Evolutionary conservation across 2,888 invertebrate species (phyloP), one percentile per base, ranked within the genome.

Genomic region (Cheiracanthium punctorium): DNA sequence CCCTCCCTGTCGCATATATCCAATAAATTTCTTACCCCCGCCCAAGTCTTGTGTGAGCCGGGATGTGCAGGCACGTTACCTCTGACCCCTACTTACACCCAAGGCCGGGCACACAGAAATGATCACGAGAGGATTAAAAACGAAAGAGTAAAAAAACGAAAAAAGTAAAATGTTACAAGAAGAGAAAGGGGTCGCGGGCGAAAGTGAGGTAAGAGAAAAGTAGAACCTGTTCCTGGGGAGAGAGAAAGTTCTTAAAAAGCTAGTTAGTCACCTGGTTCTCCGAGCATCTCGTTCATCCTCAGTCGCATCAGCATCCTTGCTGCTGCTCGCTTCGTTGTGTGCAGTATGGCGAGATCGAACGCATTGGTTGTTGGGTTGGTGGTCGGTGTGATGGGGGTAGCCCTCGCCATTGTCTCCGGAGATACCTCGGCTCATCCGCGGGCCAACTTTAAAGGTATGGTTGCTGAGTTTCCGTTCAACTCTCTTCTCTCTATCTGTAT

Each of bases 221-320:
- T n/a, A 67, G 33, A 77, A 77, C 77, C 77, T 69, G 77, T 77
- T n/a, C 69, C n/a, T n/a, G n/a, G n/a, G n/a, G n/a, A n/a, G 12
- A 48, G 77, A 52, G 77, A 77, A 77, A 77, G 77, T 77, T 77
- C 67, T 69, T 77, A 77, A 77, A 77, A n/a, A n/a, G n/a, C n/a
- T n/a, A 77, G 48, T 32, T 29, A 69, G 32, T 8, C 33, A 33
- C 12, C 29, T 32, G 12, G 43, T 28, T n/a, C 8, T 24, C 12
- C 28, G n/a, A 32, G 37, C 32, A 30, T 77, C 69, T 29, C 43
- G 33, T n/a, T n/a, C n/a, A 77, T 52, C 29, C 52, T 30, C 64
- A 67, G 48, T 32, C 33, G 69, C 48, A 75, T 64, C 67, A n/a
- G n/a, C n/a, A n/a, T n/a, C n/a, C n/a, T n/a, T n/a, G n/a, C n/a